These are phyloP conservation scores for Ammodytes dubius DNA, from an alignment of 2,113 vertebrate species.

Conservation along the genomic window DNA sequence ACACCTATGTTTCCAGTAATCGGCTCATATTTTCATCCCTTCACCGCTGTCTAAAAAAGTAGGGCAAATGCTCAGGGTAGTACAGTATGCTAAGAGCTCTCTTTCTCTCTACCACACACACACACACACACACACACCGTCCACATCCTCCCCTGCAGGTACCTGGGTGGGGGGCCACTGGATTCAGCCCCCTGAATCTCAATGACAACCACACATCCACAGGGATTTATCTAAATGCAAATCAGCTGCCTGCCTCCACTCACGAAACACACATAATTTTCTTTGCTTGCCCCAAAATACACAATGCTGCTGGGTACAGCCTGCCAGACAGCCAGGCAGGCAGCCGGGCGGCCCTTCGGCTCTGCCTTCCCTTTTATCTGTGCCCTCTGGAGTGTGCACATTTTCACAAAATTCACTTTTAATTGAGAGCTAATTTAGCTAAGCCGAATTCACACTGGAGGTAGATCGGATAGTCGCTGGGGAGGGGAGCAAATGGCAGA, in stretches of 20 bases:
- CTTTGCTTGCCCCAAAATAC: slow-evolving; percentile 61
- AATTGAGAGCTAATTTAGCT: slow-evolving; percentile 77
- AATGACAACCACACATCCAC: slow-evolving; percentile 74
- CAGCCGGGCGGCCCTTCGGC: slow-evolving; percentile 44
- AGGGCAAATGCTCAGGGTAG: slow-evolving; percentile 66
- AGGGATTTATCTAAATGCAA: slow-evolving; percentile 83
- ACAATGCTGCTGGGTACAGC: slow-evolving; percentile 40
- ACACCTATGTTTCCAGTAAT: slow-evolving; percentile 47
- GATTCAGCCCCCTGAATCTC: slow-evolving; percentile 72
- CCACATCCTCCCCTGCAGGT: slow-evolving; percentile 45
- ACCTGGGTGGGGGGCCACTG: slow-evolving; percentile 52
- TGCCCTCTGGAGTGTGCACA: slow-evolving; percentile 59
- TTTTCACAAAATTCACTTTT: slow-evolving; percentile 76
- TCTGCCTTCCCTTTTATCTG: slow-evolving; percentile 60
- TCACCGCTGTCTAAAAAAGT: slow-evolving; percentile 55
- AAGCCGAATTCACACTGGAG: slow-evolving; percentile 47
- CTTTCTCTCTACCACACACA: neutral
- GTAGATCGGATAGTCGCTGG: slow-evolving; percentile 32
- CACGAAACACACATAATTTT: slow-evolving; percentile 71
- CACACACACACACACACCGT: slow-evolving; percentile 19
- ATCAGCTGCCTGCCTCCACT: slow-evolving; percentile 72
- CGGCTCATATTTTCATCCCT: slow-evolving; percentile 58
- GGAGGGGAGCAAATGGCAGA: slow-evolving; percentile 23
- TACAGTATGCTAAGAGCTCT: slow-evolving; percentile 35
- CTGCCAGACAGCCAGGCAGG: slow-evolving; percentile 21